These are phyloP conservation scores for Clarias macrocephalus DNA, from an alignment of 2,113 vertebrate species.

Conservation along the genomic window DNA sequence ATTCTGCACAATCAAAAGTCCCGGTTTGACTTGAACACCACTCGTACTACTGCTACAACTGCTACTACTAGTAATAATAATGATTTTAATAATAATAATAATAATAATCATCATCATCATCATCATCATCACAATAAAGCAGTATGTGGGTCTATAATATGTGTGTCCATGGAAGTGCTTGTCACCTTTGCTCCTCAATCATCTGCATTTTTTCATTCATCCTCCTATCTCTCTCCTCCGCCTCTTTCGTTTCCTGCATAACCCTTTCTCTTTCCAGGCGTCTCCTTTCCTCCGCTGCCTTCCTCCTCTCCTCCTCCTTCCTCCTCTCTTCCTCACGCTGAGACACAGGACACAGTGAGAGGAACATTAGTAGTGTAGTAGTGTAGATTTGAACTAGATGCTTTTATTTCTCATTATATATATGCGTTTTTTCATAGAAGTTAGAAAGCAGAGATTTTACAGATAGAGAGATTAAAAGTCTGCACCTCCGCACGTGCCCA, in stretches of 20 bases:
- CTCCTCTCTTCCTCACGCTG: conserved; percentile 80
- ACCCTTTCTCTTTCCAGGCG: conserved; percentile 75
- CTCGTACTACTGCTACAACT: not conserved
- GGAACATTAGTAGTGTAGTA: not conserved
- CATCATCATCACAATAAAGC: no score
- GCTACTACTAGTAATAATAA: not conserved
- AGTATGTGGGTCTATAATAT: no score
- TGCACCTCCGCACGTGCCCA: conserved; percentile 84
- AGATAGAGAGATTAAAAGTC: not conserved
- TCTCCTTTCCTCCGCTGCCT: conserved; percentile 72
- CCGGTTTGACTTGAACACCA: no score
- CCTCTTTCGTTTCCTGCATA: conserved; percentile 74
- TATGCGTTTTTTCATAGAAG: not conserved
- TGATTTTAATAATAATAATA: not conserved
- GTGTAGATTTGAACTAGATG: not conserved
- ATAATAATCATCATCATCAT: no score
- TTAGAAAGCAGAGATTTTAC: not conserved
- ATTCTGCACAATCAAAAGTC: no score
- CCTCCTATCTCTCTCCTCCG: conserved; percentile 79
- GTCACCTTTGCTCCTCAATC: conserved; percentile 79
- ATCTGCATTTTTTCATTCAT: conserved; percentile 76
- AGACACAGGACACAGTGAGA: conserved; percentile 11
- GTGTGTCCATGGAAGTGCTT: not conserved
- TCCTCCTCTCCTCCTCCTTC: conserved; percentile 76
- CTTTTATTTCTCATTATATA: no score